Base-by-base conservation (phyloP, 37 sponge, comb jelly and placozoan species). In the Lycopodina hypogea region DNA sequence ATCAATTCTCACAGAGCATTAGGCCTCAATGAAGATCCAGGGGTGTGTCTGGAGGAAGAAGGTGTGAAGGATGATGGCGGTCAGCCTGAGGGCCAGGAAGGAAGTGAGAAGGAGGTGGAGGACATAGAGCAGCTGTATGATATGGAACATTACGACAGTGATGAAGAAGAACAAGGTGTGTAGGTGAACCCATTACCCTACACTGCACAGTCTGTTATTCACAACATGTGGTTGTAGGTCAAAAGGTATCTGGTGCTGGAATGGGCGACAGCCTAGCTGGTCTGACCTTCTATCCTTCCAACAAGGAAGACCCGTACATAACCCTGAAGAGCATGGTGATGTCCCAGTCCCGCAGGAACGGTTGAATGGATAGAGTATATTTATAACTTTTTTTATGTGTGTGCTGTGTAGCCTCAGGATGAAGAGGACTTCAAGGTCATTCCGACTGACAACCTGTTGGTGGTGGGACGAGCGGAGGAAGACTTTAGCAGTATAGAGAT, bases 401-500 rank as follows among this genome's bases (percentile, higher is more conserved):
- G 68, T 67, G 4, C 9, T 67, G 40, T 52, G 30, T 26, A 83
- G 72, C 58, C 75, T 39, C 48, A 68, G 7, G 85, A 77, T 42
- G 78, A 88, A 36, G 93, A 95, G 33, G 88, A 84, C 56, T 74
- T 61, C 64, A 88, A 56, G 39, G 63, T 97, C 30, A 62, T 87
- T 28, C 81, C 86, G 38, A 78, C 82, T 37, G 98, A 97, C 63
- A 97, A 92, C 58, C 80, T 97, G 37, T 51, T 97, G 28, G 74
- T 90, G 17, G 85, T 87, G 38, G 98, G 95, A 1, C 87, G 81
- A 45, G 95, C 93, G n/a, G 98, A 94, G 23, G 95, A 92, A 23
- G 98, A 97, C 11, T 88, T 86, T 77, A 94, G 98, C 62, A 78
- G 75, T 52, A 56, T 97, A n/a, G 98, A 97, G 64, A 89, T 97